Evolutionary conservation across 2,888 invertebrate species (phyloP), one percentile per base, ranked within the genome.

Genomic region (Campoplex nolae): DNA sequence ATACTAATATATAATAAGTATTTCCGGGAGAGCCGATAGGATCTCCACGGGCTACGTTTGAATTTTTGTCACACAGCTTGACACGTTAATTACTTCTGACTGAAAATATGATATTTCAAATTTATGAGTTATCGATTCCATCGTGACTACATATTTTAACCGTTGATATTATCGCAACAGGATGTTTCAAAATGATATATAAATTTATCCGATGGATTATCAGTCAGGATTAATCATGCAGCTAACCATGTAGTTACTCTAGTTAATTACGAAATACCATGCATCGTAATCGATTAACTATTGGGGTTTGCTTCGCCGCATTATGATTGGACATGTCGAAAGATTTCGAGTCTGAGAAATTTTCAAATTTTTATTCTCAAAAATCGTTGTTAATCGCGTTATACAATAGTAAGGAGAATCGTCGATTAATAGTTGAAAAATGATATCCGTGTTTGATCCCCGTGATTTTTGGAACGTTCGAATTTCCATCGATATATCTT

Each of bases 101-200:
- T 58, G 48, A 76, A 75, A 56, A 58, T 71, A 45, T 32, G 56
- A 76, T 76, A 70, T 48, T 28, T 35, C 23, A 70, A 76, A 83
- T 76, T 70, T 70, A 83, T 70, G 83, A 76, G 70, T 70, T 62
- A 83, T 83, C 76, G 76, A 83, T 76, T 76, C 51, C 3, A n/a
- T 76, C 58, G 32, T 75, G 70, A 28, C 35, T 35, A 13, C 13
- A 38, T 54, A 56, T 65, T 45, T 70, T 28, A 35, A 38, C 16
- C 32, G 68, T 65, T 51, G 70, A 76, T 83, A 54, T 70, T 38
- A 68, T 76, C 75, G 58, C 13, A 56, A 23, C 83, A 54, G 76
- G 76, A 83, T 58, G 76, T 54, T 67, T 54, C 23, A n/a, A 42
- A 13, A 56, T 68, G 48, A 79, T 23, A 54, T 56, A 71, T 70